Evolutionary conservation across 2,888 invertebrate species (phyloP).

Genomic region (Galeruca laticollis): DNA sequence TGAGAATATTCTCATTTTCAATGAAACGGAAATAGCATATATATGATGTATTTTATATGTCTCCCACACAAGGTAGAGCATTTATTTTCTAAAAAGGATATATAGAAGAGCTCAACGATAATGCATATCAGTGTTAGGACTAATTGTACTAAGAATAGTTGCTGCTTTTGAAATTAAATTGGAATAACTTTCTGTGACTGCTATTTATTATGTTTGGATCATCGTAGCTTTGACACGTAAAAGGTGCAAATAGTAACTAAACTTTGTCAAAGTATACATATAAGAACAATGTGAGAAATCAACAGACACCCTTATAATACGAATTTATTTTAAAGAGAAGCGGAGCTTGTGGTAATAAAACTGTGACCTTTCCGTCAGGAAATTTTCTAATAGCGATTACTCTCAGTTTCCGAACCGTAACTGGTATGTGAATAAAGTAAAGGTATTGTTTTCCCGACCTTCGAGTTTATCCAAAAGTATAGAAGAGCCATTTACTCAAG

Average conservation of each 20-base stretch:
- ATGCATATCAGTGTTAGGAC: no score
- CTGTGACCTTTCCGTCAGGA: slow-evolving; percentile 21
- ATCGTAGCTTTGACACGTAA: no score
- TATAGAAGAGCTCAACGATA: no score
- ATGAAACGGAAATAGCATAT: not conserved
- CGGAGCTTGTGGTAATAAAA: not conserved
- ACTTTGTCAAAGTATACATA: no score
- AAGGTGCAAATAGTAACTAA: no score
- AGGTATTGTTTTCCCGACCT: slow-evolving; percentile 38
- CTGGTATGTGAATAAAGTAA: slow-evolving; percentile 27
- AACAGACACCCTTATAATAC: no score
- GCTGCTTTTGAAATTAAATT: no score
- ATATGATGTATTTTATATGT: not conserved
- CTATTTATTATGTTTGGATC: no score
- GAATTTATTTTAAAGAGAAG: not conserved
- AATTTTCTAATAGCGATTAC: slow-evolving; percentile 23
- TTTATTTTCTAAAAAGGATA: no score
- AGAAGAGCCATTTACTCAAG: slow-evolving; percentile 28
- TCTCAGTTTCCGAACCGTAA: slow-evolving; percentile 19
- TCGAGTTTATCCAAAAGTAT: slow-evolving; percentile 28
- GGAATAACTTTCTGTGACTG: no score
- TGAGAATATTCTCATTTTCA: slow-evolving; percentile 4
- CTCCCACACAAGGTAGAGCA: not conserved
- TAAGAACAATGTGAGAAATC: no score
- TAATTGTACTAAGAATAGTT: no score